These are phyloP conservation scores for Acridotheres tristis DNA, from an alignment of 2,797 vertebrate genomes.

Conservation along the genomic window DNA sequence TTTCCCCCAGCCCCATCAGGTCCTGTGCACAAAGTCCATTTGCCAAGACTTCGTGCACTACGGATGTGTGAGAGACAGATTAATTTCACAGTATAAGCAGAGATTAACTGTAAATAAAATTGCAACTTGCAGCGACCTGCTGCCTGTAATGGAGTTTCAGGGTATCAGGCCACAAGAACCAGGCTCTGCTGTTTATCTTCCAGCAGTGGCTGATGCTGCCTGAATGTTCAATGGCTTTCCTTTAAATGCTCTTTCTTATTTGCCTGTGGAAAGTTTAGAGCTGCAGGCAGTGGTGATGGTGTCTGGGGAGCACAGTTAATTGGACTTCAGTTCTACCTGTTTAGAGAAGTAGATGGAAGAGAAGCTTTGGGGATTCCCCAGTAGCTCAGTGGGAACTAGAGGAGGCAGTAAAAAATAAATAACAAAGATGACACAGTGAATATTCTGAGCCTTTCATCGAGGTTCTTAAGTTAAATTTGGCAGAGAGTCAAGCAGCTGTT, in stretches of 20 bases:
- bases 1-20: constrained; percentile 16
- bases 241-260: constrained; percentile 21
- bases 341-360: constrained; percentile 21
- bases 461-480: constrained; percentile 34
- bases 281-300: neutral
- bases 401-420: constrained; percentile 2
- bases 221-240: constrained; percentile 27
- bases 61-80: constrained; percentile 55
- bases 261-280: constrained; percentile 14
- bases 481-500: constrained; percentile 37
- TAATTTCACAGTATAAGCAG: constrained; percentile 63
- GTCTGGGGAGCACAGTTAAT: constrained; percentile 9
- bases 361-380: constrained; percentile 37
- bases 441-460: neutral
- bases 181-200: constrained; percentile 20
- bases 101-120: constrained; percentile 71
- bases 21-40: constrained; percentile 30
- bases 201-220: neutral
- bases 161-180: neutral
- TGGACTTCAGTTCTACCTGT: constrained; percentile 52
- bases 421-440: constrained; percentile 19
- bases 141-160: constrained; percentile 48
- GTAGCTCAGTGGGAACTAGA: neutral
- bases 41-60: constrained; percentile 6
- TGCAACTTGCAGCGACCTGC: neutral